Evolutionary conservation across 2,113 vertebrate species (phyloP), one percentile per base, ranked within the genome.

Genomic region (Antigone vipio): DNA sequence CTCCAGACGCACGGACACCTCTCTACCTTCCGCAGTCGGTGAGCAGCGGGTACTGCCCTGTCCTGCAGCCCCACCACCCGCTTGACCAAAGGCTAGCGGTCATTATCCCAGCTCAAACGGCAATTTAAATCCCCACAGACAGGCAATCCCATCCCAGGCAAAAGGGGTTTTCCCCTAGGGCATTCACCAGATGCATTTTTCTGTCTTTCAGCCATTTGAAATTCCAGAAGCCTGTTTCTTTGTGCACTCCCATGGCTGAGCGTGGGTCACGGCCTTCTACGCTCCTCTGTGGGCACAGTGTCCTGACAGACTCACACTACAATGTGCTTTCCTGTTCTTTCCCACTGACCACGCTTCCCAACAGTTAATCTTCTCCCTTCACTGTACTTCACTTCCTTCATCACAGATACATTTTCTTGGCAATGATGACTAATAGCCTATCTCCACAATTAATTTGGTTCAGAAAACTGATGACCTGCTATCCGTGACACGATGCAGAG

Each of bases 11-110:
- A 11, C 9, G 6, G 38, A 11, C 42, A 13, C 18, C 49, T 26
- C 40, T 9, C 10, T 29, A 10, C 24, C 50, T 15, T 42, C 21
- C 26, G 20, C 29, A 1, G 38, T 5, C 6, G 1, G 40, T 2
- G 22, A 15, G 58, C 42, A 17, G 52, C 52, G 11, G 32, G 52
- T 1, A 5, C 35, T n/a, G 17, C 23, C 50, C 87, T 23, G 20
- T 11, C 18, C 42, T 7, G 21, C 45, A 29, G 29, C n/a, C 60
- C 67, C 27, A 7, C 24, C 17, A 19, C n/a, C n/a, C 8, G 11
- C 38, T 5, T 9, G 14, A 4, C 47, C 56, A 9, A n/a, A 18
- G 21, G 30, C 26, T 5, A 10, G 35, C 38, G 13, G 64, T 7
- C 15, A 29, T 12, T 12, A 49, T 56, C 73, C n/a, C 38, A 15